Base-by-base conservation (phyloP, 1,140 invertebrate genomes). In the Gonatopus flavifemur region DNA sequence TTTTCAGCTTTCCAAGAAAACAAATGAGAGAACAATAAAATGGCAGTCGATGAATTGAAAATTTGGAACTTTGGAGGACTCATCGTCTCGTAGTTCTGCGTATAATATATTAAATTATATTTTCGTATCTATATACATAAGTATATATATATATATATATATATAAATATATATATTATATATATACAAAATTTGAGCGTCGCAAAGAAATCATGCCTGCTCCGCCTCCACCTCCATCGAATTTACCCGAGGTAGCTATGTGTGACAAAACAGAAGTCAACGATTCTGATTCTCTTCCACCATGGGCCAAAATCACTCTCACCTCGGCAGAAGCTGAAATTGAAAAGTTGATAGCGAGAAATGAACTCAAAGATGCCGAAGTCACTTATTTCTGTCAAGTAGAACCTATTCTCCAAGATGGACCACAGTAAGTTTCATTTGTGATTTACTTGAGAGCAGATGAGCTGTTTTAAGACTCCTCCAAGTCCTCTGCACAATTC, bases 351-450 rank as follows among this genome's bases (percentile, higher is more conserved):
- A 78, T 78, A 32, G 43, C 67, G 4, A 63, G 70, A 55, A 71
- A 76, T 51, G 72, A 77, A 43, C 50, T 78, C 4, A 78, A 77
- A 45, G 74, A 78, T 39, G 74, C 76, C 1, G 74, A 78, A 59
- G 66, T 78, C 5, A 74, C 69, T 9, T 76, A 75, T 28, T 78
- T 76, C 49, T 76, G 70, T 62, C 72, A 72, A 46, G 68, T 79
- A 4, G 66, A 76, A 49, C 75, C 78, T n/a, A 76, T 80, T 46
- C 59, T 78, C 16, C 78, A 80, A 58, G 76, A 80, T 51, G 78
- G 78, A 12, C 78, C 78, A 33, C 77, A 78, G 78, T 80, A 50
- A 74, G 73, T 67, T 19, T 28, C 19, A 24, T 48, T 37, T 49
- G 40, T 30, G 8, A 22, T 21, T 12, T 25, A 13, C 10, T 30